Evolutionary conservation across 2,888 invertebrate genomes (phyloP), one percentile per base, ranked within the genome.

Genomic region (Beris morrisii): DNA sequence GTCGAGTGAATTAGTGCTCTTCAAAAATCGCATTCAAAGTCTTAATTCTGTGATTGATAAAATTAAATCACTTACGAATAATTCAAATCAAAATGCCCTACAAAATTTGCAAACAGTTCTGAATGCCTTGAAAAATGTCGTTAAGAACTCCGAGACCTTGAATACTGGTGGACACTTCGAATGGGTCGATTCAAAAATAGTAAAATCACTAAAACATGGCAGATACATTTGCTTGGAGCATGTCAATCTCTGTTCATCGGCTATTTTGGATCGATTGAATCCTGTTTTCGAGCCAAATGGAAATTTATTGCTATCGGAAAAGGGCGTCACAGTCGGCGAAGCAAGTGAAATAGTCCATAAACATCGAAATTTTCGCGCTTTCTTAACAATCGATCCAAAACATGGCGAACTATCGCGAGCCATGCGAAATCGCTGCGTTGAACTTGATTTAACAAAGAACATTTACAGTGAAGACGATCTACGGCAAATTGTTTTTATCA

Each of bases 401-500:
- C 89, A 93, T 80, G 99, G 99, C 0, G 96, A 97, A 80, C 91
- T 99, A 71, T 99, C 99, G 0, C 87, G 94, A 73, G 99, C 99
- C 0, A 99, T 99, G 99, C 86, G 98, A 68, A 99, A 99, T 80
- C 86, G 99, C 74, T 97, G 98, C 4, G 88, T 99, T 0, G 99
- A 99, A 83, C 89, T 99, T 73, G 75, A 75, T 0, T 28, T 80
- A 3, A 67, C 69, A 15, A 74, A 74, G 22, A 76, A 91, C 81
- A 68, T 67, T 15, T 78, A 77, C 55, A 74, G 72, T 12, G 64
- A 72, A 11, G 78, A 80, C 64, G 87, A 88, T 74, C 75, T 83
- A 67, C 83, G 82, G 70, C 82, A 84, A 46, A 76, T 87, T 69
- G 78, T 87, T 0, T 77, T 80, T 69, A 75, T 79, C 46, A 79